Conservation (phyloP, 2,113 vertebrate species). For the Cichladusa arquata region DNA sequence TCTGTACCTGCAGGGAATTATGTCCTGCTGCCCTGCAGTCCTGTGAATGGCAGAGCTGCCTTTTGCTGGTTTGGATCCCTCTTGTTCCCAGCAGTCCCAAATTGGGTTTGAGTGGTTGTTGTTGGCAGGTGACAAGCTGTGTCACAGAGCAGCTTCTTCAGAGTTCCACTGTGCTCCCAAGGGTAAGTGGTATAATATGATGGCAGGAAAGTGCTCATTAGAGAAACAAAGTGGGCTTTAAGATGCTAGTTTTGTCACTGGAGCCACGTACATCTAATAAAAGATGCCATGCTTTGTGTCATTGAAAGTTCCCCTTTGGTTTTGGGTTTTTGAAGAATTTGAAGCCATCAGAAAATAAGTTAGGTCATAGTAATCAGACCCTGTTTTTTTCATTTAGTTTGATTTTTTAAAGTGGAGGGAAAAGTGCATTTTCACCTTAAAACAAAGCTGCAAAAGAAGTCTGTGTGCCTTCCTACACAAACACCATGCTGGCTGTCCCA, state of each 20-base stretch:
- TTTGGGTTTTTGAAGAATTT: not conserved
- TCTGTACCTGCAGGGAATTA: not conserved
- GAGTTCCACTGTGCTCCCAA: not conserved
- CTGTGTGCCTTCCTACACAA: not conserved
- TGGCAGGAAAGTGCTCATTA: not conserved
- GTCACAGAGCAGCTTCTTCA: not conserved
- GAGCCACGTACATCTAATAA: not conserved
- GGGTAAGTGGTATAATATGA: not conserved
- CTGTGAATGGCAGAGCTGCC: not conserved
- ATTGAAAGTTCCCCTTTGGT: not conserved
- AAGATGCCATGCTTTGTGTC: not conserved
- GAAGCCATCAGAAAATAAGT: not conserved
- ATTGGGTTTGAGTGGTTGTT: not conserved
- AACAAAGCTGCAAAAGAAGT: not conserved
- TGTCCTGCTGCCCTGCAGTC: not conserved
- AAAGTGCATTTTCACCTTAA: not conserved
- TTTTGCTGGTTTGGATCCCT: not conserved
- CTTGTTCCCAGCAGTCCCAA: not conserved
- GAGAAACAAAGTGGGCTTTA: not conserved
- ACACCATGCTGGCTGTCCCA: not conserved
- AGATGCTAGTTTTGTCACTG: not conserved
- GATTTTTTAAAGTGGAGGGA: fast-evolving
- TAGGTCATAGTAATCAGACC: not conserved
- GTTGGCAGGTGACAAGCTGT: not conserved
- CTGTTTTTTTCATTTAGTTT: not conserved